These are phyloP conservation scores for Galeopsomyia nigrocyanea DNA, from an alignment of 2,888 invertebrate genomes.

Conservation along the genomic window DNA sequence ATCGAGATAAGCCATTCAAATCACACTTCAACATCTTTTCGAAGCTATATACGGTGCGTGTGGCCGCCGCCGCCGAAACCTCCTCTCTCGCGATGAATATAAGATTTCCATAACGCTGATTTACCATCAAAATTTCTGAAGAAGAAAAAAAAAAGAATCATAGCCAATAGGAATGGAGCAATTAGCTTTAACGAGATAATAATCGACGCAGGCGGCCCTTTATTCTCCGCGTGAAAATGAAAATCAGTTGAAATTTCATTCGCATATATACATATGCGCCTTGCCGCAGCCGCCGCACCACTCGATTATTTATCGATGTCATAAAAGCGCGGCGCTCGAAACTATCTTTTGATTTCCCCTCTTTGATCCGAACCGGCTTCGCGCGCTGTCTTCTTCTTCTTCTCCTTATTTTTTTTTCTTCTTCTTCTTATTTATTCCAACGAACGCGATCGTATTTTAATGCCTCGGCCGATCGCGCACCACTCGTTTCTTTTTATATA, in stretches of 20 bases:
- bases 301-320: slow-evolving; percentile 43
- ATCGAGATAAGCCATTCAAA: too few relatives aligned
- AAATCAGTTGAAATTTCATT: slow-evolving; percentile 43
- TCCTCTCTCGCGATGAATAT: slow-evolving; percentile 23
- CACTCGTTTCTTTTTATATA: slow-evolving; percentile 17
- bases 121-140: neutral
- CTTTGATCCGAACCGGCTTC: neutral
- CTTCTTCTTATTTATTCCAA: slow-evolving; percentile 20
- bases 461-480: slow-evolving; percentile 8
- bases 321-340: slow-evolving; percentile 30
- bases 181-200: slow-evolving; percentile 43
- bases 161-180: slow-evolving; percentile 15
- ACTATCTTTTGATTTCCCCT: neutral
- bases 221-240: slow-evolving; percentile 46
- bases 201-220: slow-evolving; percentile 36
- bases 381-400: slow-evolving; percentile 2
- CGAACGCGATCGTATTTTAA: slow-evolving; percentile 43
- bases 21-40: neutral
- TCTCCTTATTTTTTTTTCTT: neutral
- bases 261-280: neutral
- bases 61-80: slow-evolving; percentile 6
- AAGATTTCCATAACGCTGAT: slow-evolving; percentile 25
- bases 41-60: neutral
- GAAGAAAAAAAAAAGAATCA: slow-evolving; percentile 16
- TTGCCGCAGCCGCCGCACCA: neutral